phyloP scores from a whole-genome alignment of 1,140 invertebrate species.

The Lucilia cuprina region DNA sequence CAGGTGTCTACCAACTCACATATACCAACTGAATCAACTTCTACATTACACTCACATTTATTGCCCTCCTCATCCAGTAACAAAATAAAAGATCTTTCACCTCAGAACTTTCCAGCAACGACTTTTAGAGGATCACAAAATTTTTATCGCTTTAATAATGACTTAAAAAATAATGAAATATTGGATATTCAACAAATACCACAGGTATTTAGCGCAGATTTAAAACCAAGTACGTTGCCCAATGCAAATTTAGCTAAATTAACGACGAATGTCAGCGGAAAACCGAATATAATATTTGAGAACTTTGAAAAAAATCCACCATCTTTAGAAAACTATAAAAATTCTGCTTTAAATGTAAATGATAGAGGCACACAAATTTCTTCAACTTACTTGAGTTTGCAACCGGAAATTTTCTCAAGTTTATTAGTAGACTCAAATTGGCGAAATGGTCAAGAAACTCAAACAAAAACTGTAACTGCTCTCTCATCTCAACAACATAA shows the following conservation, averaged over 20 bases:
- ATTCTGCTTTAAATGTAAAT: too few species aligned
- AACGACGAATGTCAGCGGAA: background rate
- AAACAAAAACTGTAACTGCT: too few species aligned
- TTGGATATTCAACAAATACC: conserved; percentile 49
- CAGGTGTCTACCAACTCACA: background rate
- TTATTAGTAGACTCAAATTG: too few species aligned
- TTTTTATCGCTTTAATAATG: background rate
- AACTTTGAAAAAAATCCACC: too few species aligned
- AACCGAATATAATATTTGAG: background rate
- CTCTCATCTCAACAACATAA: too few species aligned
- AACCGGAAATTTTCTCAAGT: too few species aligned
- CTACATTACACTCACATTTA: background rate
- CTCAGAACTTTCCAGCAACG: background rate
- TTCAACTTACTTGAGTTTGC: too few species aligned
- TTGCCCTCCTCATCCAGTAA: background rate
- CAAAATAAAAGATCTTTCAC: background rate
- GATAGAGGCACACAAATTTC: too few species aligned
- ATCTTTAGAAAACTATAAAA: too few species aligned
- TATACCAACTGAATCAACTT: background rate
- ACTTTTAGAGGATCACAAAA: background rate
- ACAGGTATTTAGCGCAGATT: conserved; percentile 49
- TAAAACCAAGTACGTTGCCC: conserved; percentile 22
- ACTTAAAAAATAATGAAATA: conserved; percentile 46
- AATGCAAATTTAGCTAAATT: background rate
- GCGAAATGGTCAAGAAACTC: too few species aligned